phyloP scores from a whole-genome alignment of 1,140 invertebrate genomes.

The Helicoverpa armigera region DNA sequence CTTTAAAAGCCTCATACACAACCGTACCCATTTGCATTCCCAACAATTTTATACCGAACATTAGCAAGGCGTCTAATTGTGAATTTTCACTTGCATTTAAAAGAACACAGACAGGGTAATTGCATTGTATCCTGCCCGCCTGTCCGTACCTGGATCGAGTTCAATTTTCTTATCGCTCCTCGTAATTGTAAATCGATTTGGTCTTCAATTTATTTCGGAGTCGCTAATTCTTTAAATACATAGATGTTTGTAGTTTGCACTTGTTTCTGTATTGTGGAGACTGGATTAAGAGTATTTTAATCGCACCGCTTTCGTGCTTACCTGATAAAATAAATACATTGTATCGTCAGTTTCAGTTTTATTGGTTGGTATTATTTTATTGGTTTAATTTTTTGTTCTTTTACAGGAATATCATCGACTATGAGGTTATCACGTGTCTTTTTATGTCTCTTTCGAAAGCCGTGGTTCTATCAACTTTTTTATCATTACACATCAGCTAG shows the following conservation, averaged over 20 bases:
- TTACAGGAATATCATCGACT: too few relatives aligned
- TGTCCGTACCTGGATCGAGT: slow-evolving; percentile 63
- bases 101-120: slow-evolving; percentile 70
- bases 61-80: slow-evolving; percentile 65
- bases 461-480: too few relatives aligned
- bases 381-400: too few relatives aligned
- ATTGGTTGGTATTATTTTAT: neutral
- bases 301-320: too few relatives aligned
- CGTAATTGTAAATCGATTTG: slow-evolving; percentile 67
- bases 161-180: slow-evolving; percentile 66
- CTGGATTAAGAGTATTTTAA: neutral
- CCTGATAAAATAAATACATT: too few relatives aligned
- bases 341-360: too few relatives aligned
- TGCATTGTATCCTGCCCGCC: slow-evolving; percentile 71
- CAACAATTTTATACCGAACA: slow-evolving; percentile 5
- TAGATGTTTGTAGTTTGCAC: neutral
- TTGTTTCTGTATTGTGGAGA: neutral
- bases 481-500: neutral
- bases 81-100: slow-evolving; percentile 67
- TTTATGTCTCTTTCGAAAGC: too few relatives aligned
- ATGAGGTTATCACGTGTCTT: too few relatives aligned
- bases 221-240: slow-evolving; percentile 58
- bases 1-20: too few relatives aligned
- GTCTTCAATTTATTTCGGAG: slow-evolving; percentile 57
- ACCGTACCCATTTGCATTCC: neutral